Evolutionary conservation across 1,140 invertebrate genomes (phyloP), one percentile per base, ranked within the genome.

Genomic region (Vollenhovia emeryi): DNA sequence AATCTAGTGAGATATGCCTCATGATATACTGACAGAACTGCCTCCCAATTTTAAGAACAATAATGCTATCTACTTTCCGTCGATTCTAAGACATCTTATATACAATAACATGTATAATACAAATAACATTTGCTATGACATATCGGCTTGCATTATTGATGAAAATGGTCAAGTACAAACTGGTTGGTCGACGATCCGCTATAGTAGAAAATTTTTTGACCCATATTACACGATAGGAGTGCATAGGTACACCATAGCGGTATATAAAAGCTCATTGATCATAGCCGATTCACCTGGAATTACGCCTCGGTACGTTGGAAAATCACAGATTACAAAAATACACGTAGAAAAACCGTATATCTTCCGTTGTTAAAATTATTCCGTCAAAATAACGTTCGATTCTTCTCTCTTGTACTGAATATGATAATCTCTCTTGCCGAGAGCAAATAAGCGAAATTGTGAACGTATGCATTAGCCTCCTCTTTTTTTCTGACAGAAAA

Each of bases 241-340:
- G 50, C 24, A 33, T 68, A 68, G 13, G 5, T 79, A 79, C 43
- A 33, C 11, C 30, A 24, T 27, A 71, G 50, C 13, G 66, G 13
- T 52, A 80, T 60, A 62, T 80, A 59, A 57, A 57, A 82, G 27
- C 13, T 33, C 27, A 69, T 79, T 18, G 60, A 66, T 52, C 64
- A 15, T 27, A 15, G n/a, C 45, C 48, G 52, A 71, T 57, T 57
- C 15, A 30, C 2, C 13, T 2, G 50, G 11, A 71, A 82, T 55
- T 59, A 59, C n/a, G 36, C 30, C n/a, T 82, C 4, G 48, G n/a
- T 30, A 68, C 8, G 4, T 36, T 66, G 30, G 30, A 68, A 50
- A 79, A 66, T 79, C 52, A 68, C 60, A 79, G 40, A 79, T 82
- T 82, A 79, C 33, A 76, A 76, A 84, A 78, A 84, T 79, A 84